phyloP scores from a whole-genome alignment of 2,888 invertebrate species.

The Xestoiulus laeticollis region DNA sequence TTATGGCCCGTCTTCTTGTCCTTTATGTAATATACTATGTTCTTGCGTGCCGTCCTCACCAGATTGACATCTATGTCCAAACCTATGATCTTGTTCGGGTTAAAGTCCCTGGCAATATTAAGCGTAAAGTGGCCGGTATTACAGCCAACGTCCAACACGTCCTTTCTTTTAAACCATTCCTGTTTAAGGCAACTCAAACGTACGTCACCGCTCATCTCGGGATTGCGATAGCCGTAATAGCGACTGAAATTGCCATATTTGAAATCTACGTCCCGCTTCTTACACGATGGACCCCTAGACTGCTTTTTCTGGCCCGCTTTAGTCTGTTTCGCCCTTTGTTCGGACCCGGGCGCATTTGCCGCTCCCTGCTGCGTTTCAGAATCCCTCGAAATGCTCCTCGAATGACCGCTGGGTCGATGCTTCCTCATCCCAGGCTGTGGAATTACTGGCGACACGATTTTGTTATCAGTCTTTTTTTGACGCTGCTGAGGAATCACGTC shows the following conservation, averaged over 20 bases:
- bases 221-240: conserved; percentile 94
- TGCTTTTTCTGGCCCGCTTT: conserved; percentile 10
- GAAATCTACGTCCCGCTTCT: conserved; percentile 71
- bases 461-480: conserved; percentile 71
- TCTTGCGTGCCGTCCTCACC: conserved; percentile 78
- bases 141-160: conserved; percentile 96
- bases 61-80: conserved; percentile 93
- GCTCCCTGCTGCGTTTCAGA: background rate
- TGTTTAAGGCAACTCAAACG: conserved; percentile 83
- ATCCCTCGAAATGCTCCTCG: background rate
- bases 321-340: background rate
- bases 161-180: conserved; percentile 86
- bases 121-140: conserved; percentile 96
- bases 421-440: conserved; percentile 77
- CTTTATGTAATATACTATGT: conserved; percentile 74
- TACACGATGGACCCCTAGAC: conserved; percentile 59
- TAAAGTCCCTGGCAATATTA: conserved; percentile 84
- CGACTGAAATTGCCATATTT: conserved; percentile 97
- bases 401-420: conserved; percentile 55
- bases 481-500: conserved; percentile 17
- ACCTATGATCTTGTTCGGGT: conserved; percentile 85
- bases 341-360: background rate
- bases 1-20: conserved; percentile 59
- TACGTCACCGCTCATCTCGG: conserved; percentile 81
- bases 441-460: conserved; percentile 90